These are phyloP conservation scores for Patagioenas fasciata DNA, from an alignment of 2,113 vertebrate species.

Conservation along the genomic window DNA sequence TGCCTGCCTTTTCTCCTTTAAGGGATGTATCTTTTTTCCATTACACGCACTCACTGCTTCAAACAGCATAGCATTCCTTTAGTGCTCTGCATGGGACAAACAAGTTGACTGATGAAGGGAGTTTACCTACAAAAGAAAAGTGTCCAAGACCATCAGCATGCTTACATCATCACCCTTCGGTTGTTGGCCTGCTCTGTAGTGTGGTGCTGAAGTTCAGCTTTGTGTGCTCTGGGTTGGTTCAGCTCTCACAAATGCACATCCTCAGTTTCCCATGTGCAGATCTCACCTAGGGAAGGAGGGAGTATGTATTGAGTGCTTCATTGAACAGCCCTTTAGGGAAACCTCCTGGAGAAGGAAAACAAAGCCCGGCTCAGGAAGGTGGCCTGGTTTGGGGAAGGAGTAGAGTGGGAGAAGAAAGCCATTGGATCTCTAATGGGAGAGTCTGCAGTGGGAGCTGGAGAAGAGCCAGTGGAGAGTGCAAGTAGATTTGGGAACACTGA, in stretches of 20 bases:
- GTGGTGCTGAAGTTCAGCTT: not conserved
- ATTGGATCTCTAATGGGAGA: not conserved
- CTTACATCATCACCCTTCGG: not conserved
- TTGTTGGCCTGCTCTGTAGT: not conserved
- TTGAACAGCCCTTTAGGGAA: not conserved
- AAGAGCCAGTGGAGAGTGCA: not conserved
- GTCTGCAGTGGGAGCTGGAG: not conserved
- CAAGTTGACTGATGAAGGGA: slow-evolving; percentile 17
- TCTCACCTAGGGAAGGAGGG: not conserved
- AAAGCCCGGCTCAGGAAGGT: not conserved
- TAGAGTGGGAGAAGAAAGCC: not conserved
- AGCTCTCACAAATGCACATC: not conserved
- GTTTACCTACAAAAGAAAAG: slow-evolving; percentile 9
- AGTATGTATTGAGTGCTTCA: not conserved
- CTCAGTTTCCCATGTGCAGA: not conserved
- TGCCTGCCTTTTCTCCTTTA: not conserved
- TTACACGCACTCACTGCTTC: not conserved
- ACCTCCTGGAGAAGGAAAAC: not conserved
- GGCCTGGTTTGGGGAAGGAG: not conserved
- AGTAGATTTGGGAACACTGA: not conserved
- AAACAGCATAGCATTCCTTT: slow-evolving; percentile 11
- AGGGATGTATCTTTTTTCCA: slow-evolving; percentile 24
- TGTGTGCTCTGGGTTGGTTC: not conserved
- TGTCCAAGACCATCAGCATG: not conserved
- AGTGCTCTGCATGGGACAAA: slow-evolving; percentile 6